Evolutionary conservation across 2,888 invertebrate species (phyloP), one percentile per base, ranked within the genome.

Genomic region (Gasteruption jaculator): DNA sequence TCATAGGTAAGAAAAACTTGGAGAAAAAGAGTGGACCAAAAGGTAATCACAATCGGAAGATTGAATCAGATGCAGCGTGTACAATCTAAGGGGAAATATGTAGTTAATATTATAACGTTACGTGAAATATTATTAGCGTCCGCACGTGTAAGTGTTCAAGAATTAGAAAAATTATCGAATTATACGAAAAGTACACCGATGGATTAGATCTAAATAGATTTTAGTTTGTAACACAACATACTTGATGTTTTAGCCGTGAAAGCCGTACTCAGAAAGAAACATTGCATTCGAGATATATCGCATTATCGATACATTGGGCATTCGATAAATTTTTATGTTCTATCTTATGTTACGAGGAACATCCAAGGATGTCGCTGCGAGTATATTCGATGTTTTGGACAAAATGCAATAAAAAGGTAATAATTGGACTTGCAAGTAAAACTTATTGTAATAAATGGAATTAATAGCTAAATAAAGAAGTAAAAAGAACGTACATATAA

Each of bases 201-300:
- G 39, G 18, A 24, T 45, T 44, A 26, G 57, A 58, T 60, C 54
- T 50, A 58, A 53, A 42, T 26, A 31, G 60, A 60, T 53, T 59
- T 48, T 43, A 20, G 18, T 30, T 16, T 24, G 22, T 41, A 48
- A 37, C 21, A 19, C 38, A 43, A 45, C 49, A 25, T 31, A 53
- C 54, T 46, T 54, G 49, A 52, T 18, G 29, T 18, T 41, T 35
- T 21, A 39, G 3, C 3, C n/a, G n/a, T n/a, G 21, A 15, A 19
- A 19, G 24, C 22, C 35, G 22, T 43, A 29, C 10, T 44, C 41
- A 44, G 40, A 50, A 50, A 50, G 50, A 47, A 47, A 38, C 38
- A 27, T 36, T 21, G 29, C 6, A 29, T 6, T 29, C 11, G n/a
- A n/a, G n/a, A n/a, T n/a, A n/a, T n/a, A n/a, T n/a, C n/a, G n/a